Conservation (phyloP, 2,888 invertebrate genomes). For the Sialis lutaria region DNA sequence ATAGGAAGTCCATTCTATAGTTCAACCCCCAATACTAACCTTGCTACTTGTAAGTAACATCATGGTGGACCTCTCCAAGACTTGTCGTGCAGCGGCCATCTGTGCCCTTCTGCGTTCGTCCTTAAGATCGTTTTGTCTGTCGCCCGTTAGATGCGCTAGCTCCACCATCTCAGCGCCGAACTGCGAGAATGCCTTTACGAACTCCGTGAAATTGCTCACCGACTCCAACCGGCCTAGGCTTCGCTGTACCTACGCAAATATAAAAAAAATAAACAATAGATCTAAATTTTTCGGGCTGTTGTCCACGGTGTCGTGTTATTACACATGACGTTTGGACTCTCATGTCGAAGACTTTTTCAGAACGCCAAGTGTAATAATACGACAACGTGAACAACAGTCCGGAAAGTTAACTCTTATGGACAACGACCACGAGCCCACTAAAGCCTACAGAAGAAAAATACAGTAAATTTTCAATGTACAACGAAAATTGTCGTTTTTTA, state of each 20-base stretch:
- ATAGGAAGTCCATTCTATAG: too few species aligned
- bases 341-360: too few species aligned
- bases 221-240: constrained; percentile 71
- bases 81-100: constrained; percentile 89
- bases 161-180: constrained; percentile 99
- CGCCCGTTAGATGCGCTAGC: constrained; percentile 81
- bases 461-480: too few species aligned
- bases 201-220: constrained; percentile 87
- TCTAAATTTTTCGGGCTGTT: too few species aligned
- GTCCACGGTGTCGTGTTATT: not conserved
- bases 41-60: constrained; percentile 94
- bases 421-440: not conserved
- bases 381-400: too few species aligned
- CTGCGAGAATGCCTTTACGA: constrained; percentile 95
- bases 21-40: too few species aligned
- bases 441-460: not conserved
- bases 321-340: not conserved
- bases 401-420: too few species aligned
- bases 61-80: constrained; percentile 89
- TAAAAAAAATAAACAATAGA: too few species aligned
- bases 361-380: too few species aligned
- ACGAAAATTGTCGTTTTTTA: too few species aligned
- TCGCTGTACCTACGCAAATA: constrained; percentile 45
- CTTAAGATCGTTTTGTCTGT: constrained; percentile 65
- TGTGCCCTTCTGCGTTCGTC: constrained; percentile 91